phyloP scores from a whole-genome alignment of 2,888 invertebrate species.

The Calameuta idolon region DNA sequence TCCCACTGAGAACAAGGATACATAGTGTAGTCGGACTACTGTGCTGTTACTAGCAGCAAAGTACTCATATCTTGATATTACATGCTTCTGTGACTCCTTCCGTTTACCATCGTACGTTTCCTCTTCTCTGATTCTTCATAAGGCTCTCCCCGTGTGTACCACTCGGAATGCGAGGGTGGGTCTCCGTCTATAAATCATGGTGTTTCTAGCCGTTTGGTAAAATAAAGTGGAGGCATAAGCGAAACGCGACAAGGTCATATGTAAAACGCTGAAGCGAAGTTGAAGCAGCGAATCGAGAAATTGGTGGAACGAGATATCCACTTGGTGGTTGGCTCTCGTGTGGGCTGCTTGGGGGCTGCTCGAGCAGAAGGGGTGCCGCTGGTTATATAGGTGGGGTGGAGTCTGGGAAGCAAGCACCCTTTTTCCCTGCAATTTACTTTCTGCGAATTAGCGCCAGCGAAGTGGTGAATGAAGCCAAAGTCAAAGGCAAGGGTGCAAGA shows the following conservation, averaged over 20 bases:
- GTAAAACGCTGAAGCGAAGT: not conserved
- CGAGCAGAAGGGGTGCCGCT: slow-evolving; percentile 19
- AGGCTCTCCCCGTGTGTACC: not conserved
- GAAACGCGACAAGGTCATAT: not conserved
- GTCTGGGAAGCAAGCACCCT: not conserved
- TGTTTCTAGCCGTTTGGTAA: not conserved
- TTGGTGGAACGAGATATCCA: slow-evolving; percentile 33
- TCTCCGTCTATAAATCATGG: not conserved
- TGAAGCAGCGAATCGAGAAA: slow-evolving; percentile 14
- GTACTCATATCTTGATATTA: not conserved
- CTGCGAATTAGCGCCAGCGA: slow-evolving; percentile 31
- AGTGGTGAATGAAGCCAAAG: slow-evolving; percentile 2
- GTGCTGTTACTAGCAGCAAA: not conserved
- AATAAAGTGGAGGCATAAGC: not conserved
- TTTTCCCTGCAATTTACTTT: slow-evolving; percentile 32
- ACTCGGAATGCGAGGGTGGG: not conserved
- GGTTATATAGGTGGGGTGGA: not conserved
- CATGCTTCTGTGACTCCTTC: not conserved
- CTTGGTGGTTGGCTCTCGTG: slow-evolving; percentile 22
- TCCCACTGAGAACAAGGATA: slow-evolving; percentile 6
- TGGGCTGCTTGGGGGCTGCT: slow-evolving; percentile 9
- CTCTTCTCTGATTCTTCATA: not conserved
- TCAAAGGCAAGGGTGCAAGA: not conserved
- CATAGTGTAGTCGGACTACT: not conserved
- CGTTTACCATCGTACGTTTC: not conserved